Evolutionary conservation across 2,888 invertebrate genomes (phyloP).

Genomic region (Gnatocerus cornutus): DNA sequence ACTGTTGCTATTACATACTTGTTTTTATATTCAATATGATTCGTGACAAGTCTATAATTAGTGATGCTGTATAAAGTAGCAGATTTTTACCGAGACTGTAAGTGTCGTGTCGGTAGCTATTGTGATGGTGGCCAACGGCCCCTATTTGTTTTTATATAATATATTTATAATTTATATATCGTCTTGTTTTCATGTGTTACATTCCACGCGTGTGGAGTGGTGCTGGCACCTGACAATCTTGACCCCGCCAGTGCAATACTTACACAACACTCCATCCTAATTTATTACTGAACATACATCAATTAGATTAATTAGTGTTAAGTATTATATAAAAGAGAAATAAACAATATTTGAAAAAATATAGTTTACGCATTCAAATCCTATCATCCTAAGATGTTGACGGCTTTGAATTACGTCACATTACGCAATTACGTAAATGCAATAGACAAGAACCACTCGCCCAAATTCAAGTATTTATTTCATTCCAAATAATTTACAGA

Average conservation of each 20-base stretch:
- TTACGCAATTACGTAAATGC: no score
- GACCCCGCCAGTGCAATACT: conserved; percentile 70
- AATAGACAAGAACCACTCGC: background rate
- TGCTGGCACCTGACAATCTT: conserved; percentile 69
- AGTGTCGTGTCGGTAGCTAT: conserved; percentile 69
- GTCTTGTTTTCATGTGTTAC: conserved; percentile 68
- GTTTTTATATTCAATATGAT: conserved; percentile 53
- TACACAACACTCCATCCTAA: conserved; percentile 68
- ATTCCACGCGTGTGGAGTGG: conserved; percentile 69
- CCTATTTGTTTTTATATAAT: conserved; percentile 69
- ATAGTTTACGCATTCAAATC: conserved; percentile 36
- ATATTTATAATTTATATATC: conserved; percentile 71
- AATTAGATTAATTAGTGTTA: conserved; percentile 66
- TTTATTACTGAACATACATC: conserved; percentile 68
- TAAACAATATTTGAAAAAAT: conserved; percentile 63
- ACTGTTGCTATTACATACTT: conserved; percentile 64
- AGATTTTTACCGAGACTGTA: conserved; percentile 68
- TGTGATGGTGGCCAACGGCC: conserved; percentile 67
- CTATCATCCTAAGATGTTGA: conserved; percentile 14
- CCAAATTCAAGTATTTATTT: conserved; percentile 23
- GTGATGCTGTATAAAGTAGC: conserved; percentile 67
- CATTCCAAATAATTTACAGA: conserved; percentile 46
- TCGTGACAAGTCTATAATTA: conserved; percentile 62
- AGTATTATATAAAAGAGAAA: conserved; percentile 68
- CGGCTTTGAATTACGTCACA: no score